phyloP scores from a whole-genome alignment of 2,888 invertebrate genomes.

The Papilio protenor region DNA sequence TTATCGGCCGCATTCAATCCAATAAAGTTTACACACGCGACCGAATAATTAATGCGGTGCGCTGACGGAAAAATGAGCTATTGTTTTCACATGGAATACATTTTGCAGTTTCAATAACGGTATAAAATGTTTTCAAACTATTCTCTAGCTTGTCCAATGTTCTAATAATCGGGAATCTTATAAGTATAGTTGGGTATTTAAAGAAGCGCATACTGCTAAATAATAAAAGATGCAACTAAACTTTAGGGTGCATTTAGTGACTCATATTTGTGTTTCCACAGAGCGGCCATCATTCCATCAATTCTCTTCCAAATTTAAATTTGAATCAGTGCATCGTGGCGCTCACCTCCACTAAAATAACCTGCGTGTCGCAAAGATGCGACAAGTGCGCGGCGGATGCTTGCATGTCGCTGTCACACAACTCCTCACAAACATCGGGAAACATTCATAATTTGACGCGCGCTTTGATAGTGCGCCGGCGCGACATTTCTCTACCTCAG shows the following conservation, averaged over 20 bases:
- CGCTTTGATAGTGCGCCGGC: slow-evolving; percentile 70
- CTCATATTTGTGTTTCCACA: slow-evolving; percentile 5
- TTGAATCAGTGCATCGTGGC: slow-evolving; percentile 8
- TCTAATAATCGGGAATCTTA: not conserved
- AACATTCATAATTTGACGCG: slow-evolving; percentile 77
- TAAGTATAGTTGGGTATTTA: not conserved
- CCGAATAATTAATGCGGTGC: slow-evolving; percentile 24
- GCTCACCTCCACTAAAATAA: slow-evolving; percentile 57
- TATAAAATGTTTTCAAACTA: not conserved
- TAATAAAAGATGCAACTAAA: not conserved
- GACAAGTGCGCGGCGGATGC: slow-evolving; percentile 64
- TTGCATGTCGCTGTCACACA: slow-evolving; percentile 73
- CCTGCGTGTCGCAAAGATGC: slow-evolving; percentile 51
- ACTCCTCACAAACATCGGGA: slow-evolving; percentile 79
- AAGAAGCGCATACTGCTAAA: not conserved
- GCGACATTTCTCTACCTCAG: slow-evolving; percentile 54
- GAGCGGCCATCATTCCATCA: slow-evolving; percentile 21
- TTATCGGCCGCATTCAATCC: slow-evolving; percentile 38
- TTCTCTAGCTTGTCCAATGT: not conserved
- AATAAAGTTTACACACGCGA: slow-evolving; percentile 40
- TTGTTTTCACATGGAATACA: slow-evolving; percentile 5
- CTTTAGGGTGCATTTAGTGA: not conserved
- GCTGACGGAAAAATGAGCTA: slow-evolving; percentile 28
- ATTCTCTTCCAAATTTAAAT: slow-evolving; percentile 21
- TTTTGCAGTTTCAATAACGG: slow-evolving; percentile 2